phyloP scores from a whole-genome alignment of 2,888 invertebrate genomes.

The Craniophora ligustri region DNA sequence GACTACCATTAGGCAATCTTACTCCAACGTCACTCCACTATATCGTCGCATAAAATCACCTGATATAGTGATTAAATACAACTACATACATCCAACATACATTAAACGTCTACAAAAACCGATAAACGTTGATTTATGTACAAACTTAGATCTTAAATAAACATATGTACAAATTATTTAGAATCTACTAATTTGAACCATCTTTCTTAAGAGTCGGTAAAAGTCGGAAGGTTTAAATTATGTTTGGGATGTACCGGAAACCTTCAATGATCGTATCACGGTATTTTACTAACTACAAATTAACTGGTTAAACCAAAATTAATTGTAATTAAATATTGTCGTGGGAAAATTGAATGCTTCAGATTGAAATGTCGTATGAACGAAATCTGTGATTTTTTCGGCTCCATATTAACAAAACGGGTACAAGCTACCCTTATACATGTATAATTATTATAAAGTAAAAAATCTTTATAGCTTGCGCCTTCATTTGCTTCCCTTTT shows the following conservation, averaged over 20 bases:
- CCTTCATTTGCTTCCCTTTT: constrained; percentile 21
- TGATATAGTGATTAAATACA: too few species aligned
- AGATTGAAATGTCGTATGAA: constrained; percentile 25
- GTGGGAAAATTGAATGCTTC: not conserved
- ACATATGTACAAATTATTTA: too few species aligned
- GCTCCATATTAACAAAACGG: constrained; percentile 13
- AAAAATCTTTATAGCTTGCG: constrained; percentile 36
- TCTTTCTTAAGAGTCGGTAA: too few species aligned
- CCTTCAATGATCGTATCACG: not conserved
- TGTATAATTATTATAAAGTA: constrained; percentile 44
- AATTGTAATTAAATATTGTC: not conserved
- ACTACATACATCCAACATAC: too few species aligned
- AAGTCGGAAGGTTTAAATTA: not conserved
- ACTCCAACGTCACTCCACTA: too few species aligned
- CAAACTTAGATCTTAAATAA: too few species aligned
- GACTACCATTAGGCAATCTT: too few species aligned
- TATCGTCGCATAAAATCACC: too few species aligned
- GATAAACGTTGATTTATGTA: too few species aligned
- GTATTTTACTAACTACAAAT: not conserved
- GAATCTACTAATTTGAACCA: too few species aligned
- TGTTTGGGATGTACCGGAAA: constrained; percentile 2
- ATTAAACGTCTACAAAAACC: too few species aligned
- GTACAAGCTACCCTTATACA: constrained; percentile 34
- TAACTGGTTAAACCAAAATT: not conserved
- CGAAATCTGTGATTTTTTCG: constrained; percentile 21